Percentiles rank a stretch among this genome's conserved stretches.
Conservation (phyloP, 2,113 vertebrate genomes). For the Lophotis ruficrista region DNA sequence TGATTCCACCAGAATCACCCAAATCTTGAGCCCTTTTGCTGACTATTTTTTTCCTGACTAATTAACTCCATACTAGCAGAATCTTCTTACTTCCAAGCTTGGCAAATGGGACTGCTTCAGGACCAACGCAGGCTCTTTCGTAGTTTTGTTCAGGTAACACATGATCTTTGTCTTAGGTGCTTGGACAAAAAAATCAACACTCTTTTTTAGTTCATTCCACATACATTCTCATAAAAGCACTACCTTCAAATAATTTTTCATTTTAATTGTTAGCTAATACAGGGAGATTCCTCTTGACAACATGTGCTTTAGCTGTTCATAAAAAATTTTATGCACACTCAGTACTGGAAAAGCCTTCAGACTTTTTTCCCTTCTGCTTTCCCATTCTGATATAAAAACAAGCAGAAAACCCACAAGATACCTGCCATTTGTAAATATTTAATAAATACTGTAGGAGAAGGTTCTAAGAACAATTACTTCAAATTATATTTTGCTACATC, state of each 20-base stretch:
- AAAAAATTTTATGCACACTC: background rate
- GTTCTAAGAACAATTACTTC: conserved; percentile 28
- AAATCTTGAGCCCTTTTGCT: background rate
- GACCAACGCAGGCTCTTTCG: background rate
- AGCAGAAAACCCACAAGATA: background rate
- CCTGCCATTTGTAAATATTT: conserved; percentile 28
- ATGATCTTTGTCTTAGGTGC: background rate
- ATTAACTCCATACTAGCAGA: background rate
- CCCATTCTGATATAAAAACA: background rate
- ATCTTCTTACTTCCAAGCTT: background rate
- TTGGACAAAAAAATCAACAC: background rate
- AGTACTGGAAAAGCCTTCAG: background rate
- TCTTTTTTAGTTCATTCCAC: background rate
- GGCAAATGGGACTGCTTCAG: background rate
- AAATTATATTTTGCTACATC: conserved; percentile 5
- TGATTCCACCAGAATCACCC: background rate
- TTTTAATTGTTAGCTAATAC: background rate
- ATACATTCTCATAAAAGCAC: background rate
- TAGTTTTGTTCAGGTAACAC: background rate
- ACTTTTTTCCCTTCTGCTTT: background rate
- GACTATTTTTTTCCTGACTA: background rate
- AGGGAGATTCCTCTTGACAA: background rate
- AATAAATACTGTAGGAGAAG: conserved; percentile 12
- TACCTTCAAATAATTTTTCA: background rate
- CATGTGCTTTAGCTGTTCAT: background rate